Conservation (phyloP, 2,888 invertebrate genomes). For the Dexiosoma caninum region DNA sequence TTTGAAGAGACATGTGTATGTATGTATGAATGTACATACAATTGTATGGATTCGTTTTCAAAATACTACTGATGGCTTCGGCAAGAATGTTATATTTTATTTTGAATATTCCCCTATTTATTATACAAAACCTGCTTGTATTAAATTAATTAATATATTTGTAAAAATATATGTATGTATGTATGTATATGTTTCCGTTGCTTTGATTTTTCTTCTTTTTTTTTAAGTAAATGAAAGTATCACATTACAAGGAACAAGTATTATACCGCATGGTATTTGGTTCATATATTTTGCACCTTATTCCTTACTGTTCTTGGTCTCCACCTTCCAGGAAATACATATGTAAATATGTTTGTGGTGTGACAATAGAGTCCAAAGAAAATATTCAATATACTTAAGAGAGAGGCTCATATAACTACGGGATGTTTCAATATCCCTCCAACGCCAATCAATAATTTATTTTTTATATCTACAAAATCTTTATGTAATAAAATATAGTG, state of each 20-base stretch:
- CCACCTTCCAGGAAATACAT: conserved; percentile 51
- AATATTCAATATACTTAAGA: neutral
- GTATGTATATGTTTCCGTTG: neutral
- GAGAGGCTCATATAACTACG: conserved; percentile 52
- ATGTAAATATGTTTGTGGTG: conserved; percentile 31
- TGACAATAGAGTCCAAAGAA: neutral
- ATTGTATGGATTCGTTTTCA: too few relatives aligned
- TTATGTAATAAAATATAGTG: neutral
- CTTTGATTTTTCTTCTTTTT: neutral
- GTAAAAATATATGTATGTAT: neutral
- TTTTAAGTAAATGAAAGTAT: conserved; percentile 28
- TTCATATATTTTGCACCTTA: conserved; percentile 31
- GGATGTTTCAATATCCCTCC: conserved; percentile 42
- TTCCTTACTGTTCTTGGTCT: conserved; percentile 7
- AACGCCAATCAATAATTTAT: neutral
- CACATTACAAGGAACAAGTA: conserved; percentile 36
- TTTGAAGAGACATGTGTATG: too few relatives aligned
- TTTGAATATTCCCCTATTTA: neutral
- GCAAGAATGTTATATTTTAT: neutral
- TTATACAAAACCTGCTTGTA: conserved; percentile 18
- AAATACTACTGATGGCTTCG: too few relatives aligned
- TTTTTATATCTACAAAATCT: conserved; percentile 8
- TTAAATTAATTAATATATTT: conserved; percentile 30
- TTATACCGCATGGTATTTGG: neutral
- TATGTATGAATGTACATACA: too few relatives aligned